Base-by-base conservation (phyloP, 2,797 vertebrate genomes). In the Halcyon leucocephala region DNA sequence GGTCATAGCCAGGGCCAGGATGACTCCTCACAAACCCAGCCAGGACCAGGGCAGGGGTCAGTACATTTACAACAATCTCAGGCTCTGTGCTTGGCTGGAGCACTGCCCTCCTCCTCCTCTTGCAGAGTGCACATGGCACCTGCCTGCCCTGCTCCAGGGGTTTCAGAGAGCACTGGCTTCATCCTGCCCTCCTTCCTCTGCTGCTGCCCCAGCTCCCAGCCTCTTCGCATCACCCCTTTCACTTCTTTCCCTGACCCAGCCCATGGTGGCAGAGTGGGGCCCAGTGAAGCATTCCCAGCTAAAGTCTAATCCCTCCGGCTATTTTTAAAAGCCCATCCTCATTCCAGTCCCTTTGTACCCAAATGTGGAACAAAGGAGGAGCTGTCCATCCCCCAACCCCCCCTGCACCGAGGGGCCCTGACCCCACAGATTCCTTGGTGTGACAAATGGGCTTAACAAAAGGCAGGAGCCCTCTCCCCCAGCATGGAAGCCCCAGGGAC, bases 11-110 rank as follows among this genome's bases (percentile, higher is more conserved):
- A 3, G 0, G 21, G 52, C 51, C 31, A 15, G 80, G 52, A 19
- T 4, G 25, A 42, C 35, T 55, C 52, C 37, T 12, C 1, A 0
- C n/a, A 31, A 12, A 13, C 37, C 69, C 2, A 0, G 58, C 83
- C 64, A 72, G 82, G 58, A 84, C 24, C 70, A 49, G 62, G 16
- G 33, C 81, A 89, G 49, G 78, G 89, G 17, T 55, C 90, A 83
- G 52, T 3, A 64, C 41, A 8, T 41, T 60, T 28, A 10, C 48
- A 58, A 20, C 16, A 5, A 1, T 2, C 51, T 41, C 0, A 0
- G 67, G 88, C 72, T 28, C 57, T 62, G 14, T 8, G 44, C 2
- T 33, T 28, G n/a, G 31, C 87, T 22, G 71, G 14, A 73, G 12
- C 10, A 0, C 55, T 65, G 64, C 55, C 22, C 35, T 58, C 37